Evolutionary conservation across 2,797 vertebrate species (phyloP).

Genomic region (Muraenolepis orangiensis): DNA sequence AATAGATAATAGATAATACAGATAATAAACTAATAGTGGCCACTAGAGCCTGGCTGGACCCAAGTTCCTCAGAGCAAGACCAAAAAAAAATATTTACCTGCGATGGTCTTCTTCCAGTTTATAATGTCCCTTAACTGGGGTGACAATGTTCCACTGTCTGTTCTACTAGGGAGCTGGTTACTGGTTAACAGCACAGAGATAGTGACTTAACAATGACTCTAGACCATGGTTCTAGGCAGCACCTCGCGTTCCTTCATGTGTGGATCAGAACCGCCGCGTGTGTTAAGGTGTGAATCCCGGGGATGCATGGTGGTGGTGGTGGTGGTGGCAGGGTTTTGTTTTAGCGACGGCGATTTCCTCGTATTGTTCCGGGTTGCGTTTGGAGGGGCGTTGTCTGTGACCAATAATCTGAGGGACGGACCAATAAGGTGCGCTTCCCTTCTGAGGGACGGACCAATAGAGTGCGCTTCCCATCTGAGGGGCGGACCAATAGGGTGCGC

Average conservation of each 20-base stretch:
- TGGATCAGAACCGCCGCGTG: neutral
- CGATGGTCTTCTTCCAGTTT: neutral
- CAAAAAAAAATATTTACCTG: neutral
- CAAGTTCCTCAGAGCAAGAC: neutral
- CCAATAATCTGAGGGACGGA: constrained; percentile 34
- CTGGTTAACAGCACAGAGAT: constrained; percentile 33
- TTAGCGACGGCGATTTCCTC: constrained; percentile 65
- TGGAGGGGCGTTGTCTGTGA: constrained; percentile 29
- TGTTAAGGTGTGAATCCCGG: constrained; percentile 25
- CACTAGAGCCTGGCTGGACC: neutral
- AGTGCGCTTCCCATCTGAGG: no score
- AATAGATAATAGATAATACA: neutral
- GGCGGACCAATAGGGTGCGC: no score
- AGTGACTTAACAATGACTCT: neutral
- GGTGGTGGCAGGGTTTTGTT: constrained; percentile 50
- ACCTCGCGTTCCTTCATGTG: neutral
- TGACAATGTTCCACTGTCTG: neutral
- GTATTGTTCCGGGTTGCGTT: constrained; percentile 52
- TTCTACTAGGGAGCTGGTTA: constrained; percentile 57
- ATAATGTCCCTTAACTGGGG: neutral
- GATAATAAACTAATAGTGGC: neutral
- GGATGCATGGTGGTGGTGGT: no score
- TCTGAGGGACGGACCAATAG: no score
- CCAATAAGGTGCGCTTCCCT: no score
- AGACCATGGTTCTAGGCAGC: neutral